Conservation (phyloP, 2,797 vertebrate genomes). For the Limosa lapponica region DNA sequence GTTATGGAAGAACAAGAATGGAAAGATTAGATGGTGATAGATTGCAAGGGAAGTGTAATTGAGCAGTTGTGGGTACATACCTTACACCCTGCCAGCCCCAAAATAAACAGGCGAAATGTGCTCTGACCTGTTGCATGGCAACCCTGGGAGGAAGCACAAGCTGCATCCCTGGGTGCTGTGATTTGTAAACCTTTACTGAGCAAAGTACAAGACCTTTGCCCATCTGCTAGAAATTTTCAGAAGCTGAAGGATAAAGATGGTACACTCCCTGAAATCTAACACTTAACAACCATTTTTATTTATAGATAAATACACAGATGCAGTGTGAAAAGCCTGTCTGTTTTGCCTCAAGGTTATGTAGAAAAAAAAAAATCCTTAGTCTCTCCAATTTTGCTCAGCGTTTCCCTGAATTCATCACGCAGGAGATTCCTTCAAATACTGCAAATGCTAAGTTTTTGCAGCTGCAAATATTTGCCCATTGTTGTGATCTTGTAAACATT, state of each 20-base stretch:
- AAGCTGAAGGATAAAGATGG: not conserved
- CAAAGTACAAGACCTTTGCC: not conserved
- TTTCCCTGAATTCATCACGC: not conserved
- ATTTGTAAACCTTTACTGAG: conserved; percentile 12
- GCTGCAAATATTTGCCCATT: conserved; percentile 18
- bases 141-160: not conserved
- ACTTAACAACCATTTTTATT: not conserved
- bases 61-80: not conserved
- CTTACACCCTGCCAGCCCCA: not conserved
- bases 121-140: conserved; percentile 61
- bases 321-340: not conserved
- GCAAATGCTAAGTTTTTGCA: not conserved
- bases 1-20: not conserved
- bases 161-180: not conserved
- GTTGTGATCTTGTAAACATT: not conserved
- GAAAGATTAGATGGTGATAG: not conserved
- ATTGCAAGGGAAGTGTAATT: not conserved
- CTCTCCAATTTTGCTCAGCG: not conserved
- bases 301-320: conserved; percentile 8
- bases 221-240: not conserved
- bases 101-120: conserved; percentile 14
- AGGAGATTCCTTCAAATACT: not conserved
- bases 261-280: not conserved
- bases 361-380: not conserved
- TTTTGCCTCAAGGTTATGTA: conserved; percentile 28